Evolutionary conservation across 2,113 vertebrate species (phyloP), one percentile per base, ranked within the genome.

Genomic region (Thamnaconus septentrionalis): DNA sequence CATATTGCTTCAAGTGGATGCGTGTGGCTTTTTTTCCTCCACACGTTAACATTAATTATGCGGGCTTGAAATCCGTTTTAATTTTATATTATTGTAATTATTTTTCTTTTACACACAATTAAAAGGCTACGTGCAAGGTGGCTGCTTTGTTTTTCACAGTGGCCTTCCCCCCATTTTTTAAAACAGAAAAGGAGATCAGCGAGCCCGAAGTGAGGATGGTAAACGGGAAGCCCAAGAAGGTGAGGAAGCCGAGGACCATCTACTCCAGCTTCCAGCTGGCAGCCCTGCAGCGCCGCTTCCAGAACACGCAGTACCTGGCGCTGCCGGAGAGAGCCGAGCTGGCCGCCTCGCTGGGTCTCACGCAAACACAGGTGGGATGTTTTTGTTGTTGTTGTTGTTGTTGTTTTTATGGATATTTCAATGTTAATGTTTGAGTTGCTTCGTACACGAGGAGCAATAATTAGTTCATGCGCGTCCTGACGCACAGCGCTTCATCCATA

Each of bases 181-280:
- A 71, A 85, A 75, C 88, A 96, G 97, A 98, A 79, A 98, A 98
- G 90, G 96, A 98, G 77, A 90, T 94, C 71, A 82, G 89, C 6
- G 97, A 98, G 83, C 96, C 97, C 0, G 97, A 98, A 80, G 96
- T 98, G 85, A 92, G 97, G 77, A 98, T 99, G 96, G 96, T 99
- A 77, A 99, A 99, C 70, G 97, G 97, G 65, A 99, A 99, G 89
- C 97, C 96, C 88, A 99, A 99, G 92, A 99, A 99, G 91, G 96
- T 99, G 80, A 93, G 97, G 66, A 99, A 99, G 86, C 97, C 97
- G 51, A 92, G 97, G 76, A 99, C 97, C 41, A 99, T 99, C 89
- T 99, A 99, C 88, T 99, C 96, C 86, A 99, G 96, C 89, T 98
- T 98, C 85, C 97, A 98, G 91, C 95, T 98, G 87, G 97, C 97